Base-by-base conservation (phyloP, 1,140 invertebrate species). In the Aporrectodea caliginosa region DNA sequence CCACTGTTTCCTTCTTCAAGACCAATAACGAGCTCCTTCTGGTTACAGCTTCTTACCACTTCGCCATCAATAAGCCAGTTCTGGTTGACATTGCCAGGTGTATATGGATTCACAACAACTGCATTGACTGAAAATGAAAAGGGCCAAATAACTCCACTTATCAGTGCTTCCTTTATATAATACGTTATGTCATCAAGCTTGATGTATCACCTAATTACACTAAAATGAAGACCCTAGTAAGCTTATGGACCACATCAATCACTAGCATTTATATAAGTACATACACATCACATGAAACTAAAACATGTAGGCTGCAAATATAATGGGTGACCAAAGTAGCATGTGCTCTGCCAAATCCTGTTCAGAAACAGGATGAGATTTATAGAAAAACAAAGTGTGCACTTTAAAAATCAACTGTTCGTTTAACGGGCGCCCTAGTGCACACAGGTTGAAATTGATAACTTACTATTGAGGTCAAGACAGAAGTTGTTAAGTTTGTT, bases 391-490 rank as follows among this genome's bases (percentile, higher is more conserved):
- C 6, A 58, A 58, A 12, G 6, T 58, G 22, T 58, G 43, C 43
- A 58, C 43, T 22, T 58, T 58, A 58, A 22, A 58, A 58, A 6
- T 12, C 22, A 58, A 58, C 43, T 22, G 6, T 58, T 22, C 22
- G 6, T 12, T 22, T 58, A 58, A 12, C 43, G 22, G 22, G 22
- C 6, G 22, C 6, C 43, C 22, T 58, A 58, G 43, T 22, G 22
- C 43, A 12, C 22, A 6, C 43, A 12, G 22, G 43, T 58, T 22
- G 22, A 12, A 58, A 22, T 58, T 22, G 22, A 12, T 12, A 58
- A 22, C 43, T 58, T 58, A 79, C 78, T 35, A 43, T 79, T 75
- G n/a, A 79, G 27, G 35, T 75, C 72, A 1, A 79, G 32, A 70
- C 78, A 79, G 22, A 75, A 69, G 16, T 76, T 68, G 27, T 29